A percentile compares a stretch with the other conserved stretches of the same genome.
Conservation (phyloP, 1,140 invertebrate species). For the Monomorium pharaonis region DNA sequence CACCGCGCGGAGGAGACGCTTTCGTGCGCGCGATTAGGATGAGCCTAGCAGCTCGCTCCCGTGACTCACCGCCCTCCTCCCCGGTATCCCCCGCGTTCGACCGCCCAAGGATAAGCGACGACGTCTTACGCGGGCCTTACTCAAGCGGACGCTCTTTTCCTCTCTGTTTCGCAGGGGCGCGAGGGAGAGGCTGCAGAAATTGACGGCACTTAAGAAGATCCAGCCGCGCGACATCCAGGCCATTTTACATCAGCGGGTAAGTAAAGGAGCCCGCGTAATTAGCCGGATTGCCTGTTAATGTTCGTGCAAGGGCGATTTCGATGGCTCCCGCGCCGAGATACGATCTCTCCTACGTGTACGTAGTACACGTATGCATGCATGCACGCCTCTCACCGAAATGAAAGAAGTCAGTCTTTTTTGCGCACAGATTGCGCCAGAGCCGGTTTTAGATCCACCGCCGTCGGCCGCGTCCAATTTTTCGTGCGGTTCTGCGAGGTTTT, state of each 20-base stretch:
- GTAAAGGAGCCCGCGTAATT: constrained; percentile 50
- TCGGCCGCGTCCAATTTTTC: constrained; percentile 1
- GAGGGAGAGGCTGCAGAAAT: constrained; percentile 94
- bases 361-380: no score
- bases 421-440: not conserved
- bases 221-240: constrained; percentile 96
- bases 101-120: constrained; percentile 17
- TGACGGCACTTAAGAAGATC: constrained; percentile 95
- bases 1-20: no score
- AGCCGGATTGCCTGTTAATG: constrained; percentile 23
- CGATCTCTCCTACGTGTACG: no score
- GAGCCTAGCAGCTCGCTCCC: no score
- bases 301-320: constrained; percentile 19
- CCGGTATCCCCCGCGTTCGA: constrained; percentile 23
- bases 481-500: not conserved
- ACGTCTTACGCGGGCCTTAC: no score
- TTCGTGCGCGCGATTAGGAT: constrained; percentile 15
- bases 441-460: not conserved
- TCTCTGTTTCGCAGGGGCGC: constrained; percentile 86
- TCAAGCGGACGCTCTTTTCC: constrained; percentile 9
- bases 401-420: constrained; percentile 19
- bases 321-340: constrained; percentile 27
- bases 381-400: constrained; percentile 10
- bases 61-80: constrained; percentile 25
- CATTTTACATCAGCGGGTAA: constrained; percentile 95